These are phyloP conservation scores for Trichopoda pennipes DNA, from an alignment of 2,888 invertebrate species.

Conservation along the genomic window DNA sequence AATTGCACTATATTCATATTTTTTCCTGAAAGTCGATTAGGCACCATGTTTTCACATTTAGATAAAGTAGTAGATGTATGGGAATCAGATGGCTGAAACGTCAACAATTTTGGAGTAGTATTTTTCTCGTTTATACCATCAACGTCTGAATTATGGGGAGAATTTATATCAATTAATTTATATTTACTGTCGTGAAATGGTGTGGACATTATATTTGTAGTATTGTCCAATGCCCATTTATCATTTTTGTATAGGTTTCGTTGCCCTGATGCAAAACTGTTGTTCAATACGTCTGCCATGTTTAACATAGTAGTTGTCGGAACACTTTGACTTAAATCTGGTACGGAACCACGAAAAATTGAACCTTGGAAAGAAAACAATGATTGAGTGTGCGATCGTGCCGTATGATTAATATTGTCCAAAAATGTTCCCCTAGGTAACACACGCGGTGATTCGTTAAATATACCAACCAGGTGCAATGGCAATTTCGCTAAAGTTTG, in stretches of 20 bases:
- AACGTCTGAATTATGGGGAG: constrained; percentile 52
- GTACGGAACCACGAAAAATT: constrained; percentile 79
- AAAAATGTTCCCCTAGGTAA: constrained; percentile 81
- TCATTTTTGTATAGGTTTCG: constrained; percentile 67
- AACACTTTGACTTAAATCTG: constrained; percentile 80
- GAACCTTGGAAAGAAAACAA: constrained; percentile 77
- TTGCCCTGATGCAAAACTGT: constrained; percentile 45
- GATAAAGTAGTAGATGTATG: constrained; percentile 24
- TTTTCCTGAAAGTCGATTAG: constrained; percentile 72
- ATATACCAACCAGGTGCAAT: constrained; percentile 76
- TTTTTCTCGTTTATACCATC: constrained; percentile 39
- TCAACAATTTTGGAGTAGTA: constrained; percentile 72
- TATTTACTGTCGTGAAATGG: neutral
- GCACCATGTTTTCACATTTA: constrained; percentile 69
- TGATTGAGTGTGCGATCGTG: constrained; percentile 83
- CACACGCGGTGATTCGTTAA: constrained; percentile 74
- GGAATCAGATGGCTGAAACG: constrained; percentile 71
- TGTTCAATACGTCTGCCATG: constrained; percentile 42
- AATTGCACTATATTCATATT: constrained; percentile 65
- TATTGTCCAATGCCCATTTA: constrained; percentile 19
- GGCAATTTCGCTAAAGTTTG: constrained; percentile 76
- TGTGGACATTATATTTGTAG: constrained; percentile 3
- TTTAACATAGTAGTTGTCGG: constrained; percentile 78
- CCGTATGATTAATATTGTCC: constrained; percentile 81
- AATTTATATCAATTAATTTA: constrained; percentile 62